Conservation (phyloP, 1,140 invertebrate species). For the Drosophila burlai region DNA sequence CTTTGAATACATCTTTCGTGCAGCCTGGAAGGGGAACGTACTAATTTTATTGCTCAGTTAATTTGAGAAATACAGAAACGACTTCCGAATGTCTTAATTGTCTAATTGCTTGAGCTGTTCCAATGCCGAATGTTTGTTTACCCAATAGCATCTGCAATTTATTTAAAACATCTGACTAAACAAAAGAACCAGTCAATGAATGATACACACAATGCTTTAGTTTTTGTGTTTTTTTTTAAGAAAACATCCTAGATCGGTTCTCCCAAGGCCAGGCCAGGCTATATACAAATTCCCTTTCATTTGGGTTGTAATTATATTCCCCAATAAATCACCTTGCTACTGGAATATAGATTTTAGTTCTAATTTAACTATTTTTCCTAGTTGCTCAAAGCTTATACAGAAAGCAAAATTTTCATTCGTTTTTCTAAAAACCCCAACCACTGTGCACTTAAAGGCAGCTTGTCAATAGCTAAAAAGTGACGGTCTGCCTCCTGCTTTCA, state of each 20-base stretch:
- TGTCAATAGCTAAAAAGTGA: constrained; percentile 52
- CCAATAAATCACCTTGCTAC: not conserved
- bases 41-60: constrained; percentile 23
- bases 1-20: constrained; percentile 28
- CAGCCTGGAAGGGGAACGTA: not conserved
- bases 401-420: not conserved
- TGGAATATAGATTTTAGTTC: not conserved
- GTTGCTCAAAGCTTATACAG: not conserved
- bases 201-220: constrained; percentile 28
- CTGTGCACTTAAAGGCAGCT: constrained; percentile 54
- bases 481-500: constrained; percentile 9
- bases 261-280: not conserved
- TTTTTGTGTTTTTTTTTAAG: constrained; percentile 1
- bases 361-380: not conserved
- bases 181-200: constrained; percentile 43
- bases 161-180: constrained; percentile 58
- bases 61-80: constrained; percentile 28
- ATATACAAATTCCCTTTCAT: not conserved
- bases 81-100: constrained; percentile 46
- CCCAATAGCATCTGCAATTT: constrained; percentile 49
- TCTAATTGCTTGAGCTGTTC: constrained; percentile 33
- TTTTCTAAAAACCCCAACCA: constrained; percentile 23
- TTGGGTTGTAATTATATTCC: not conserved
- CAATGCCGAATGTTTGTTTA: constrained; percentile 54
- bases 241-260: constrained; percentile 2